Conservation (phyloP, 1,140 invertebrate genomes). For the Armadillidium nasatum region DNA sequence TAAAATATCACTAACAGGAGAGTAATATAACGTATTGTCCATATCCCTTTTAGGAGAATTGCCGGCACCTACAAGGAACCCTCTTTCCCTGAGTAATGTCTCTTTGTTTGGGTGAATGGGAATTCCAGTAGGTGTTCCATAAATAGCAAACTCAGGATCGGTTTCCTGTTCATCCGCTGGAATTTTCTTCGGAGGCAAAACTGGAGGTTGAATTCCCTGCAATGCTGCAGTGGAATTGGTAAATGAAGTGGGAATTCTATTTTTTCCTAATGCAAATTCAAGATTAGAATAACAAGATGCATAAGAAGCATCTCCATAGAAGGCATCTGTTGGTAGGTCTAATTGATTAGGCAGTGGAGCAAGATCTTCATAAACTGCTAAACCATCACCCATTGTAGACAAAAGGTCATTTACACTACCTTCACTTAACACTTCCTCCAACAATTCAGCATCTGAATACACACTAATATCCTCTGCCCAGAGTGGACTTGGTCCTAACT, state of each 20-base stretch:
- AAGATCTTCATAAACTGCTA: conserved; percentile 41
- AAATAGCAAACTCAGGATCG: conserved; percentile 36
- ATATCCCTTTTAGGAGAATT: background rate
- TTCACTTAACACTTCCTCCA: conserved; percentile 42
- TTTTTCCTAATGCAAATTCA: conserved; percentile 41
- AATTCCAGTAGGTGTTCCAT: conserved; percentile 38
- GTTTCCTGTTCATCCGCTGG: background rate
- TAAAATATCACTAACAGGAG: conserved; percentile 34
- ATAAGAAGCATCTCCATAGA: conserved; percentile 43
- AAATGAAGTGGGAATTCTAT: conserved; percentile 12
- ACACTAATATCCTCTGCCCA: conserved; percentile 42
- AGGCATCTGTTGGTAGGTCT: conserved; percentile 29
- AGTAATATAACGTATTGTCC: conserved; percentile 6
- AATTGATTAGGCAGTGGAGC: conserved; percentile 18
- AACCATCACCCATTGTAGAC: conserved; percentile 40
- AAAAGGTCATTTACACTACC: conserved; percentile 43
- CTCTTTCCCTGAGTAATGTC: conserved; percentile 33
- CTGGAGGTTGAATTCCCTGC: background rate
- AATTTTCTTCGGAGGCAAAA: conserved; percentile 30
- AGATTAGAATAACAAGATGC: conserved; percentile 43
- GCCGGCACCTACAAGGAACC: conserved; percentile 19
- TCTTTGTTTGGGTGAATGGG: conserved; percentile 42
- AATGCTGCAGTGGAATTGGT: background rate
- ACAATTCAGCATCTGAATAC: conserved; percentile 41
- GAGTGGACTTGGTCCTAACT: conserved; percentile 26